phyloP scores from a whole-genome alignment of 2,113 vertebrate genomes.

The Thermophis baileyi region DNA sequence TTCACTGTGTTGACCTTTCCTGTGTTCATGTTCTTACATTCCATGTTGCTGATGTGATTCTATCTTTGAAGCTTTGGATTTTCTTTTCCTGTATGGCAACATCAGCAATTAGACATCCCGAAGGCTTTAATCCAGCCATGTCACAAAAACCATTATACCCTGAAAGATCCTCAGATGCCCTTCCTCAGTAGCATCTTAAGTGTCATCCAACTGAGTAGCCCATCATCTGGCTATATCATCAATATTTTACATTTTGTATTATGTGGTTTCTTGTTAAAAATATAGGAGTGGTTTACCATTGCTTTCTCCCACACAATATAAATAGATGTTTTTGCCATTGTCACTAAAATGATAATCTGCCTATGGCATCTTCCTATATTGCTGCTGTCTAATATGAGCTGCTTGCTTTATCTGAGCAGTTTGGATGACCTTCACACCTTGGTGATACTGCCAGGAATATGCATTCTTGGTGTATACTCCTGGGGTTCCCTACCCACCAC shows the following conservation, averaged over 20 bases:
- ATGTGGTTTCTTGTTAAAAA: neutral
- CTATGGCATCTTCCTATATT: neutral
- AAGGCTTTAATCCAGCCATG: too few species aligned
- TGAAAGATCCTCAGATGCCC: neutral
- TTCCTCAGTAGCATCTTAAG: neutral
- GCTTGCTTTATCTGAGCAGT: neutral
- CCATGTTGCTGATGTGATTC: neutral
- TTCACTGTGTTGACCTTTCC: neutral
- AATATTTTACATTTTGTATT: neutral
- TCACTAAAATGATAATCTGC: neutral
- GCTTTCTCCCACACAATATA: neutral
- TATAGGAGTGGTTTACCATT: neutral
- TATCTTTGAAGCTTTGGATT: neutral
- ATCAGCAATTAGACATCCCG: neutral
- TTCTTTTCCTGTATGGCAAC: neutral
- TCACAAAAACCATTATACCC: too few species aligned
- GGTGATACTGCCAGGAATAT: neutral
- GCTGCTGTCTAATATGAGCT: neutral
- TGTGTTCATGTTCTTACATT: neutral
- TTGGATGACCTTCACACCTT: neutral
- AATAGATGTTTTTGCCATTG: neutral
- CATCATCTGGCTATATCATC: neutral
- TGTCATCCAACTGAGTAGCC: neutral
- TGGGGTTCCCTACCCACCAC: neutral
- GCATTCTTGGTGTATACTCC: neutral